These are phyloP conservation scores for Paramacrobiotus metropolitanus DNA, from an alignment of 1,140 invertebrate species.

Conservation along the genomic window DNA sequence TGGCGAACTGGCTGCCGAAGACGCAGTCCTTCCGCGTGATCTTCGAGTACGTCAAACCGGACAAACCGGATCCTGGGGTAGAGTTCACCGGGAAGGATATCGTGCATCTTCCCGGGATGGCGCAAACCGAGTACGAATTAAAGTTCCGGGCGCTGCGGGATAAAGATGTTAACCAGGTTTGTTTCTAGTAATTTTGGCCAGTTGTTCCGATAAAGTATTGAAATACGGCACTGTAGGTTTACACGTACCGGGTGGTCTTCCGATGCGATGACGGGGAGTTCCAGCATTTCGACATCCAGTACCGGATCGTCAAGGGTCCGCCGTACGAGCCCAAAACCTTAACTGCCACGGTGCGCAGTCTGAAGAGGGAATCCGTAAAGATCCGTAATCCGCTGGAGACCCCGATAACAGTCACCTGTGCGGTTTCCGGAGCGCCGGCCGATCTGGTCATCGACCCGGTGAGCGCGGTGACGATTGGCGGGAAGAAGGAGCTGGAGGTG, in stretches of 20 bases:
- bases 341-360: not conserved
- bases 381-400: not conserved
- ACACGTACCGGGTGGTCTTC: not conserved
- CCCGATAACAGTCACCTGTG: not conserved
- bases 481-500: not conserved
- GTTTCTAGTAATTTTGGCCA: too few relatives aligned
- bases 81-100: not conserved
- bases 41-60: constrained; percentile 1
- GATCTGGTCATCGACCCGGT: not conserved
- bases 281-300: not conserved
- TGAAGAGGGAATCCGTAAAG: not conserved
- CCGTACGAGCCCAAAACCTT: not conserved
- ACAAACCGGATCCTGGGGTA: not conserved
- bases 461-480: not conserved
- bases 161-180: not conserved
- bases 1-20: not conserved
- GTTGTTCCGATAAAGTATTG: too few relatives aligned
- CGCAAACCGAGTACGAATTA: not conserved
- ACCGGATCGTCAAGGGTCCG: not conserved
- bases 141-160: not conserved
- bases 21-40: not conserved
- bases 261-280: not conserved
- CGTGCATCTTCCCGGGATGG: not conserved
- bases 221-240: too few relatives aligned
- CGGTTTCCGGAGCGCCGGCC: not conserved